phyloP scores from a whole-genome alignment of 2,888 invertebrate genomes.

The Lycia hirtaria region DNA sequence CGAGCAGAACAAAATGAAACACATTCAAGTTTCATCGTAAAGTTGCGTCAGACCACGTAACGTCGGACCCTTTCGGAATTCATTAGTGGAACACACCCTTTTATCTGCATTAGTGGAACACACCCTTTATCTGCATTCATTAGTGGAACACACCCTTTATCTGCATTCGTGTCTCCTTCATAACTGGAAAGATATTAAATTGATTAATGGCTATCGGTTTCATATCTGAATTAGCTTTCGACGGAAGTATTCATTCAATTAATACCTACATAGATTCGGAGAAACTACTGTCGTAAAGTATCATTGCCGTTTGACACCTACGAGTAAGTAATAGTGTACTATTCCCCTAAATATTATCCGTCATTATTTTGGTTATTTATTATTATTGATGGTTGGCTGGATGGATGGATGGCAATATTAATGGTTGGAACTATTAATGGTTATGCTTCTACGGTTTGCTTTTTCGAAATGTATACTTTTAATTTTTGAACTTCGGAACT shows the following conservation, averaged over 20 bases:
- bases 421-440: too few species aligned
- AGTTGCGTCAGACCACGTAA: conserved; percentile 23
- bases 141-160: conserved; percentile 14
- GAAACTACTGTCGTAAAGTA: conserved; percentile 7
- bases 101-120: too few species aligned
- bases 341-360: too few species aligned
- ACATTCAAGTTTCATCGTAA: conserved; percentile 6
- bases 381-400: too few species aligned
- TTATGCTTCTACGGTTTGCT: too few species aligned
- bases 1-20: conserved; percentile 15
- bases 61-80: conserved; percentile 17
- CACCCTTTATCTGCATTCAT: background rate
- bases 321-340: too few species aligned
- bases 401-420: too few species aligned
- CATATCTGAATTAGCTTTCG: conserved; percentile 14
- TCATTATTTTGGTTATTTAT: too few species aligned
- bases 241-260: conserved; percentile 6
- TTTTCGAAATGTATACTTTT: too few species aligned
- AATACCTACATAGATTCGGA: conserved; percentile 2
- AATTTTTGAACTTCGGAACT: too few species aligned
- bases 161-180: conserved; percentile 4
- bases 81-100: conserved; percentile 14
- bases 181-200: conserved; percentile 2
- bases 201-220: conserved; percentile 16
- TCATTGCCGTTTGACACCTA: background rate